These are phyloP conservation scores for Apostichopus japonicus DNA, from an alignment of 35 echinoderm and acorn worm genomes.

Conservation along the genomic window DNA sequence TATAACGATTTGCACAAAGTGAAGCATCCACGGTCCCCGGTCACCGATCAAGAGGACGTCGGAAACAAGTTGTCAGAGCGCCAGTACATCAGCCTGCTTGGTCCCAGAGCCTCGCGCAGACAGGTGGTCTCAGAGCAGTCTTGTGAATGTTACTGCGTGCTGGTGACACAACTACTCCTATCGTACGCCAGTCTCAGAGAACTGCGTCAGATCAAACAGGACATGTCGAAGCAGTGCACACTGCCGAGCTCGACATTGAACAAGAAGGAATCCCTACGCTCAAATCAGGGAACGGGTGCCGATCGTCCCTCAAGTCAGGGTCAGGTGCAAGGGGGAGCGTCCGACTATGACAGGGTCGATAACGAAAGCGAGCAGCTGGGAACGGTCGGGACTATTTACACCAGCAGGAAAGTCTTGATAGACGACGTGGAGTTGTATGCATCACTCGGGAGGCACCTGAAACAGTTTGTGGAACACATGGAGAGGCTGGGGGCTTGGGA, in stretches of 20 bases:
- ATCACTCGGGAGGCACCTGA: constrained; percentile 16
- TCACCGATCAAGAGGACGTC: not conserved
- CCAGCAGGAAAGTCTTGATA: not conserved
- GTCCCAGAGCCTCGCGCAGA: not conserved
- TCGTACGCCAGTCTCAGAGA: constrained; percentile 37
- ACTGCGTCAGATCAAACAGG: constrained; percentile 39
- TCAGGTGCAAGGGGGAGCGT: not conserved
- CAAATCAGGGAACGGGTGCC: not conserved
- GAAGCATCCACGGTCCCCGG: not conserved
- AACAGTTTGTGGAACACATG: constrained; percentile 41
- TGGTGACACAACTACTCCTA: constrained; percentile 18
- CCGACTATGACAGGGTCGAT: not conserved
- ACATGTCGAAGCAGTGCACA: not conserved
- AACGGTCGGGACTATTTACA: not conserved
- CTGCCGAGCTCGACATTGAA: not conserved
- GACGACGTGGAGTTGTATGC: constrained; percentile 36
- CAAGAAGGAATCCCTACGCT: not conserved
- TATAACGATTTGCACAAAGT: too few relatives aligned
- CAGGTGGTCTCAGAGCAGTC: constrained; percentile 1
- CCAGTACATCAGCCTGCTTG: constrained; percentile 24
- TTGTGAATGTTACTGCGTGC: constrained; percentile 44
- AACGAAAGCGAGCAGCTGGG: not conserved
- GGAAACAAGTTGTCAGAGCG: constrained; percentile 11
- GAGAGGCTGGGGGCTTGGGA: constrained; percentile 46
- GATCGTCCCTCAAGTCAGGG: not conserved